Base-by-base conservation (phyloP, 2,113 vertebrate species). In the Cololabis saira region DNA sequence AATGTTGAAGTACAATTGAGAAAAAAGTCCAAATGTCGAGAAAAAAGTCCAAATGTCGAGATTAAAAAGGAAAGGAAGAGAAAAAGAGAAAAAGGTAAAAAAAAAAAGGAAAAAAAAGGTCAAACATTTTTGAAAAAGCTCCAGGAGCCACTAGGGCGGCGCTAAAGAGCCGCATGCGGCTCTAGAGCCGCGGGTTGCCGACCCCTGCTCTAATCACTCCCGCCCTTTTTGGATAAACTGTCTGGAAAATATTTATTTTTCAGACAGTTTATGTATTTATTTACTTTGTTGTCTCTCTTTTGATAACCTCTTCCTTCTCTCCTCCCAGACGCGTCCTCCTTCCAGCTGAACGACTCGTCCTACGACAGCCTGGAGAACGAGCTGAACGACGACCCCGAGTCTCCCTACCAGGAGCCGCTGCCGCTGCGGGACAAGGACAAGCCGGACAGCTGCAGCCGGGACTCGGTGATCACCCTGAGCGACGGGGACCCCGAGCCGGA, bases 341-440 rank as follows among this genome's bases (percentile, higher is more conserved):
- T 96, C 78, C 95, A 96, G 74, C 90, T 95, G 89, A 95, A 95
- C 5, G 95, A 97, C 88, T 98, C 97, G 4, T 97, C 95, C 61
- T 98, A 96, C 0, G 95, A 97, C 88, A 97, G 96, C 76, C 83
- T 97, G 75, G 96, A 98, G 89, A 97, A 96, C 0, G 95, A 97
- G 84, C 91, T 95, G 0, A 96, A 96, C 2, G 95, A 96, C 30
- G 95, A 96, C n/a, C 87, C 90, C 0, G 95, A 97, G 57, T 94
- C 94, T 12, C 93, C 96, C 0, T 94, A 89, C 27, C 93, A 92
- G 3, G 93, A 95, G 56, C 82, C 94, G 81, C 79, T 94, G 67
- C 85, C 80, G 65, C 69, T 88, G 0, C 93, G 93, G 19, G 85
- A 90, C 50, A 94, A 88, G 19, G 83, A 84, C 10, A 90, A 93